Evolutionary conservation across 2,113 vertebrate species (phyloP).

Genomic region (Sturnus vulgaris): DNA sequence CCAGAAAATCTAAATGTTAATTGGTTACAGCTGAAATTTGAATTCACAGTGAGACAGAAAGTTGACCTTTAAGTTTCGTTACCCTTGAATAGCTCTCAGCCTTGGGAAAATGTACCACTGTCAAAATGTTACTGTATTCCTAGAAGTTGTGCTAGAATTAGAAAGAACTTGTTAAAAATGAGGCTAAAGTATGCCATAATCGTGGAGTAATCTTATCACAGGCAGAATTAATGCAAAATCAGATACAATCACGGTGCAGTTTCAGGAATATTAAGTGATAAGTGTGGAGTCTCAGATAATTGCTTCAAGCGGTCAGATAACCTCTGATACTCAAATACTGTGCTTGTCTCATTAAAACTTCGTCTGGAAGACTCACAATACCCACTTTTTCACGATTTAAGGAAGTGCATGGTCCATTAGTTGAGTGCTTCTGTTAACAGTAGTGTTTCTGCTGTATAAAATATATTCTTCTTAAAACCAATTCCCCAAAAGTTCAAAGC

Average conservation of each 20-base stretch:
- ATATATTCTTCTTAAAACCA: background rate
- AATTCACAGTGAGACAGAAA: slow-evolving; percentile 1
- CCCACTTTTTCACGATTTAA: background rate
- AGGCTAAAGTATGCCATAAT: background rate
- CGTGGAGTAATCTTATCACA: background rate
- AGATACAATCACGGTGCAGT: background rate
- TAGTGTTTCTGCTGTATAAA: background rate
- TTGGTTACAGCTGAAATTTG: slow-evolving; percentile 22
- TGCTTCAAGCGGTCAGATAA: background rate
- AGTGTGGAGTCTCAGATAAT: background rate
- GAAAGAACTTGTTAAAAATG: background rate
- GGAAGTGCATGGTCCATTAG: background rate
- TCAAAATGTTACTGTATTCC: background rate
- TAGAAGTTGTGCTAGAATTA: background rate
- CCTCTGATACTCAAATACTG: background rate
- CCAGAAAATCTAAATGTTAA: slow-evolving; percentile 3
- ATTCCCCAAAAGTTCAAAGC: background rate
- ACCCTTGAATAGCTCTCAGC: background rate
- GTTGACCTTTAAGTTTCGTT: background rate
- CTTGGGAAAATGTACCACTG: background rate
- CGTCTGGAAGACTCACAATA: background rate
- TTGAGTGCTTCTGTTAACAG: background rate
- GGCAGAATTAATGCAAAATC: background rate
- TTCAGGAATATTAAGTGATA: background rate
- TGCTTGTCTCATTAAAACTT: background rate